Percentiles rank a stretch among this genome's conserved stretches.
Evolutionary conservation across 2,113 vertebrate genomes (phyloP).

Genomic region (Cochlearius cochlearius): DNA sequence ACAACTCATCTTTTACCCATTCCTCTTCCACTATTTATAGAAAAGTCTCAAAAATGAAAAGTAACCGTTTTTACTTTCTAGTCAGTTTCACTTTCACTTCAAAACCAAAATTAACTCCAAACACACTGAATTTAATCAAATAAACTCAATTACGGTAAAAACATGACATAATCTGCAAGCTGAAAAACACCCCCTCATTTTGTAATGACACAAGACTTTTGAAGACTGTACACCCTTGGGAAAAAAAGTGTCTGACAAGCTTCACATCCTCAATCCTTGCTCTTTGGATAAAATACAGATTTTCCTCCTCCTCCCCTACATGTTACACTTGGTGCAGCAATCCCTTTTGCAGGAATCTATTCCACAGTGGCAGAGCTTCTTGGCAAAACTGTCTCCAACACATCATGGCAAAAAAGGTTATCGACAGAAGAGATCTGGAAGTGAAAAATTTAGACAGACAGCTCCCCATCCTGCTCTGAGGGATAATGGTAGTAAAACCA

Average conservation of each 20-base stretch:
- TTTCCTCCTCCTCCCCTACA: neutral
- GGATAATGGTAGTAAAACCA: neutral
- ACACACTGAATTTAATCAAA: neutral
- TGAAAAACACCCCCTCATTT: neutral
- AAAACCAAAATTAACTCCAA: neutral
- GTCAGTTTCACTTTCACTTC: constrained; percentile 59
- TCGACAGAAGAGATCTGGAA: neutral
- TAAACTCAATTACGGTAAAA: neutral
- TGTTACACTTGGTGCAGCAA: rapidly evolving
- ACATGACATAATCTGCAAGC: neutral
- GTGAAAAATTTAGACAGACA: neutral
- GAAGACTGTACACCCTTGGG: neutral
- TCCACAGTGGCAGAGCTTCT: neutral
- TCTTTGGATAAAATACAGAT: neutral
- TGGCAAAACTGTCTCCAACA: neutral
- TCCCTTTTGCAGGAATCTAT: neutral
- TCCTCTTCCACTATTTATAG: neutral
- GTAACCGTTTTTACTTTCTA: neutral
- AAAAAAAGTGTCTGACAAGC: neutral
- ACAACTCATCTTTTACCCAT: neutral
- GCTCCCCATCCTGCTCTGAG: neutral
- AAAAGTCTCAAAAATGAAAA: neutral
- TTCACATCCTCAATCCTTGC: neutral
- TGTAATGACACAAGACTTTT: neutral
- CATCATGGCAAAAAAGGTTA: neutral